These are phyloP conservation scores for Mellilla xanthometata DNA, from an alignment of 2,888 invertebrate genomes.

Conservation along the genomic window DNA sequence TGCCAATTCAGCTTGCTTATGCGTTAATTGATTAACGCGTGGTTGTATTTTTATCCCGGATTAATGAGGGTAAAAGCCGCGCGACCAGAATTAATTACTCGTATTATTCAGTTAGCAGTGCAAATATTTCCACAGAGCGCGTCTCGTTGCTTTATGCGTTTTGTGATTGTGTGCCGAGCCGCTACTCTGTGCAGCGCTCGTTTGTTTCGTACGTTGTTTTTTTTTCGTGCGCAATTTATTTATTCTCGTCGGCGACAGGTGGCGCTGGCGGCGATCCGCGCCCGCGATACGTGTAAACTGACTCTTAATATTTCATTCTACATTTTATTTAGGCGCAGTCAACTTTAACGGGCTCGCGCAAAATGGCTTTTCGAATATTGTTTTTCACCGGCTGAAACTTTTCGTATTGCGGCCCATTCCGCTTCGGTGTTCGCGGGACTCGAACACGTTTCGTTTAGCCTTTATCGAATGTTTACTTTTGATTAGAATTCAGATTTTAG, in stretches of 20 bases:
- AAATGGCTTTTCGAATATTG: constrained; percentile 39
- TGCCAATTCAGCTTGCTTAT: constrained; percentile 37
- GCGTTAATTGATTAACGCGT: no score
- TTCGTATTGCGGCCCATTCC: constrained; percentile 22
- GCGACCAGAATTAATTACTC: no score
- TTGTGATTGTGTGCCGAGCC: constrained; percentile 28
- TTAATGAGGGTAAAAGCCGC: no score
- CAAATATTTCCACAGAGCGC: constrained; percentile 58
- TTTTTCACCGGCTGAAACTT: constrained; percentile 34
- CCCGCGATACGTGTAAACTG: constrained; percentile 64
- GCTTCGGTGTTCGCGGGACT: constrained; percentile 22
- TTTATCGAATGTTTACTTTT: constrained; percentile 15
- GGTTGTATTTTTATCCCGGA: no score
- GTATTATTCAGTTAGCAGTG: constrained; percentile 59
- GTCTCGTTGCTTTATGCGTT: constrained; percentile 39
- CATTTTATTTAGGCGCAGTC: constrained; percentile 58
- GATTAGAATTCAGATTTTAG: constrained; percentile 15
- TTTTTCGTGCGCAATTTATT: constrained; percentile 63
- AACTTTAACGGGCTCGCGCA: constrained; percentile 36
- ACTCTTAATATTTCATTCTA: constrained; percentile 65
- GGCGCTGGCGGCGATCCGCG: constrained; percentile 58
- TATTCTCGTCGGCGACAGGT: constrained; percentile 66
- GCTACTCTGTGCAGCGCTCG: constrained; percentile 38
- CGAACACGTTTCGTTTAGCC: constrained; percentile 11
- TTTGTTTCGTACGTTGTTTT: constrained; percentile 40